phyloP scores from a whole-genome alignment of 2,888 invertebrate species.

The Archaeoteleia sp. region DNA sequence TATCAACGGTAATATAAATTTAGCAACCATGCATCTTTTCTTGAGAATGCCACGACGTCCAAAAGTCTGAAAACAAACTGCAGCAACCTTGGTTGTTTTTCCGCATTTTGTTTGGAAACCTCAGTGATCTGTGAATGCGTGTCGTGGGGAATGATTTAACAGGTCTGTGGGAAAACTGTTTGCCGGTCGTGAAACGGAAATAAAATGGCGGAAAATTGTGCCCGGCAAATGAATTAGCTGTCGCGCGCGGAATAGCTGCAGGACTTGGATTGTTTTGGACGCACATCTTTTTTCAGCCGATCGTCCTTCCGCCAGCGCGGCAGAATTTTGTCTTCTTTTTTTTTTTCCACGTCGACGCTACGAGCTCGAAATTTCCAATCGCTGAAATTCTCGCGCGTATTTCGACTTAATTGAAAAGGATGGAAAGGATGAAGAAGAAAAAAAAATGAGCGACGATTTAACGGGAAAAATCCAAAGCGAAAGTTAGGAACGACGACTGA shows the following conservation, averaged over 20 bases:
- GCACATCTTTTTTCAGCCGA: conserved; percentile 22
- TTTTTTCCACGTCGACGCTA: conserved; percentile 13
- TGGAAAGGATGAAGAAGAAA: conserved; percentile 8
- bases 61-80: too few species aligned
- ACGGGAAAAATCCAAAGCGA: too few species aligned
- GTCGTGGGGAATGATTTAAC: conserved; percentile 43
- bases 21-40: too few species aligned
- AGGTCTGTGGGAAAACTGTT: conserved; percentile 40
- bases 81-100: too few species aligned
- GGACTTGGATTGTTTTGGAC: conserved; percentile 41
- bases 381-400: conserved; percentile 26
- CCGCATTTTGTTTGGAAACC: too few species aligned
- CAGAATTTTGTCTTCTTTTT: conserved; percentile 16
- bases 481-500: too few species aligned
- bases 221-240: conserved; percentile 47
- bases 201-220: conserved; percentile 45
- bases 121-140: conserved; percentile 31
- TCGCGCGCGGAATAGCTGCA: conserved; percentile 37
- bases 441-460: too few species aligned
- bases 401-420: conserved; percentile 40
- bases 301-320: conserved; percentile 37
- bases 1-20: too few species aligned
- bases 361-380: conserved; percentile 31
- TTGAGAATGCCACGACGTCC: too few species aligned
- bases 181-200: conserved; percentile 37